Percentiles rank a stretch among this genome's conserved stretches.
Evolutionary conservation across 2,797 vertebrate species (phyloP).

Genomic region (Pipistrellus pipistrellus): DNA sequence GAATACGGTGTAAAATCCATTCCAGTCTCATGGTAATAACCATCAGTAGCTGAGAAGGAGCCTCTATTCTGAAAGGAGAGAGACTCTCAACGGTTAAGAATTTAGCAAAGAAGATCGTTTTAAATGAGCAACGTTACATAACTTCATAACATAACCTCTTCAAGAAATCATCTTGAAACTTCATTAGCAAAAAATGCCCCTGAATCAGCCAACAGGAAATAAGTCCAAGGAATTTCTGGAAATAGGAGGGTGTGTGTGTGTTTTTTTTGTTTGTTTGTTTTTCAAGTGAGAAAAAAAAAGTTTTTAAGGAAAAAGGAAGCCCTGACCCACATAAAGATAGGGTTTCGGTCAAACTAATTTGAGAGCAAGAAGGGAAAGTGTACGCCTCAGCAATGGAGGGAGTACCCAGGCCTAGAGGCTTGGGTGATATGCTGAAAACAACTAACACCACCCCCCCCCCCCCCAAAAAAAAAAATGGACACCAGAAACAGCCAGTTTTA

Average conservation of each 20-base stretch:
- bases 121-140: conserved; percentile 67
- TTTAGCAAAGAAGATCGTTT: conserved; percentile 55
- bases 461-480: neutral
- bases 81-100: conserved; percentile 59
- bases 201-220: conserved; percentile 75
- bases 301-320: conserved; percentile 76
- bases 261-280: conserved; percentile 58
- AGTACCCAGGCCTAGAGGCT: neutral
- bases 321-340: conserved; percentile 79
- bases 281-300: neutral
- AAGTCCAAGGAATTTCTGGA: conserved; percentile 80
- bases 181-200: conserved; percentile 72
- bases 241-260: conserved; percentile 36
- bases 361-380: conserved; percentile 50
- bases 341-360: conserved; percentile 74
- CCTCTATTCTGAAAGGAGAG: conserved; percentile 23
- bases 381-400: neutral
- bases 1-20: neutral
- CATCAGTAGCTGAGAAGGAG: neutral
- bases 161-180: conserved; percentile 79
- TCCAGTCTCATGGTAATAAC: neutral
- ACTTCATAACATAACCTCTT: conserved; percentile 52
- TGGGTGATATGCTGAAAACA: neutral
- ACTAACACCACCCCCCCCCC: neutral
- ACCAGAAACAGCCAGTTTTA: neutral